phyloP scores from a whole-genome alignment of 1,140 invertebrate species.

The Antheraea mylitta region DNA sequence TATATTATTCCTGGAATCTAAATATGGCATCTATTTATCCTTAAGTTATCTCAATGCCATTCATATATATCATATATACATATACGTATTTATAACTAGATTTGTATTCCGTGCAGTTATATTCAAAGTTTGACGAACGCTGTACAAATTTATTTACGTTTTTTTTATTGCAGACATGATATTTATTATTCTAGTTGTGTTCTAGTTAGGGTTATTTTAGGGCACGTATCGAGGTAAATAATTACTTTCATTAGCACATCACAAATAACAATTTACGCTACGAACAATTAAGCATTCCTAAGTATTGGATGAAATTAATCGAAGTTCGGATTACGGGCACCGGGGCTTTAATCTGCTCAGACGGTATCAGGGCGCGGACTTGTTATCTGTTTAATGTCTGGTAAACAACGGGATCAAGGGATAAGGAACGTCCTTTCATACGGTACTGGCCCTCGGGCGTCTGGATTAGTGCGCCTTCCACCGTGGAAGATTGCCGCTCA shows the following conservation, averaged over 20 bases:
- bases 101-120: too few relatives aligned
- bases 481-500: constrained; percentile 57
- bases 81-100: too few relatives aligned
- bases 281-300: constrained; percentile 47
- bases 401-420: constrained; percentile 79
- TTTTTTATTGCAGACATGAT: too few relatives aligned
- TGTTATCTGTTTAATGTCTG: constrained; percentile 80
- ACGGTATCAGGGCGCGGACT: constrained; percentile 73
- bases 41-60: too few relatives aligned
- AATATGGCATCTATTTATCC: too few relatives aligned
- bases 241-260: neutral
- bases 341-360: constrained; percentile 68
- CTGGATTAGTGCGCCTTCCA: constrained; percentile 58
- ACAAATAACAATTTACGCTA: constrained; percentile 32
- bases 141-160: too few relatives aligned
- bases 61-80: too few relatives aligned
- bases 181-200: neutral
- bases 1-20: too few relatives aligned
- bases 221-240: neutral
- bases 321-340: constrained; percentile 71
- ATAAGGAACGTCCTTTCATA: constrained; percentile 75
- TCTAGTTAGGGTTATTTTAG: neutral
- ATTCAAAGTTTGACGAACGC: too few relatives aligned
- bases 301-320: constrained; percentile 77
- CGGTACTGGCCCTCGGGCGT: constrained; percentile 63